Evolutionary conservation across 2,888 invertebrate genomes (phyloP).

Genomic region (Quadroppia sp.): DNA sequence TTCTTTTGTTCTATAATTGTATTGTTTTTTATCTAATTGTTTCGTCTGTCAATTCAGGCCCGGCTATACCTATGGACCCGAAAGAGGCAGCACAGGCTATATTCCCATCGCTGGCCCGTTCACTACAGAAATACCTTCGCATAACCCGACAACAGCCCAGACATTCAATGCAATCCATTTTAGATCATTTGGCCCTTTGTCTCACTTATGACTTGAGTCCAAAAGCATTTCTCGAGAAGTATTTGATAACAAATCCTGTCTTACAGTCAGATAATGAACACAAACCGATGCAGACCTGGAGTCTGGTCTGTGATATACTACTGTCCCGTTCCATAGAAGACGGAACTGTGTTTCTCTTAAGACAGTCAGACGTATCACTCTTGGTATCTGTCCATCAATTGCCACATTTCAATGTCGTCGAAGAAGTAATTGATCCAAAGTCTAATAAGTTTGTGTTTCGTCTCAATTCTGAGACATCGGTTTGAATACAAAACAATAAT

Average conservation of each 20-base stretch:
- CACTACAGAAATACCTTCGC: conserved; percentile 90
- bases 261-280: conserved; percentile 73
- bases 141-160: conserved; percentile 93
- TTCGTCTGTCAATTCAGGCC: conserved; percentile 54
- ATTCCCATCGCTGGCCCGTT: conserved; percentile 92
- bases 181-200: conserved; percentile 83
- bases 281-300: conserved; percentile 72
- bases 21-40: not conserved
- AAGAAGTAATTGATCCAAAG: conserved; percentile 93
- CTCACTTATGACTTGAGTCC: conserved; percentile 90
- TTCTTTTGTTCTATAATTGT: not conserved
- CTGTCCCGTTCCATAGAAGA: conserved; percentile 78
- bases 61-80: conserved; percentile 82
- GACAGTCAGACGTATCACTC: conserved; percentile 87
- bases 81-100: conserved; percentile 96
- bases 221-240: conserved; percentile 89
- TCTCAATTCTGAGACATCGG: conserved; percentile 93
- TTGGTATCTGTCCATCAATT: conserved; percentile 77
- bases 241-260: conserved; percentile 77
- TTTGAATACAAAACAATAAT: conserved; percentile 57
- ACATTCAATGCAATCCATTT: conserved; percentile 87
- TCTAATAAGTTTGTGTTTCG: conserved; percentile 90
- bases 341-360: conserved; percentile 80
- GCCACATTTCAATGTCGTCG: conserved; percentile 90
- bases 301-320: conserved; percentile 85